A percentile compares a stretch with the other conserved stretches of the same genome.
Evolutionary conservation across 1,140 invertebrate genomes (phyloP).

Genomic region (Belonocnema kinseyi): DNA sequence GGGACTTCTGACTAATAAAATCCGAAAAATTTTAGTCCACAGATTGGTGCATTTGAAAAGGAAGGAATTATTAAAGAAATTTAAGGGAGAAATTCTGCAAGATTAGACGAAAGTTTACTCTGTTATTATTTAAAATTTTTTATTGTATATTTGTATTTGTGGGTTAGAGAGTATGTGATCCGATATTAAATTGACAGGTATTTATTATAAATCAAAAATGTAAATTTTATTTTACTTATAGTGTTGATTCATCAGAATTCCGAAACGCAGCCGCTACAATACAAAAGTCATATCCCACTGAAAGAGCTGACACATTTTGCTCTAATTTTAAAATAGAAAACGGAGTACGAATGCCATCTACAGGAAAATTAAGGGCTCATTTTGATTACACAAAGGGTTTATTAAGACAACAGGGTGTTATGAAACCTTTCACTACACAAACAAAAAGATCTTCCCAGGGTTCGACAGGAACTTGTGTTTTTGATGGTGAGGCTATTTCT

Average conservation of each 20-base stretch:
- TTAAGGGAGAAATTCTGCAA: neutral
- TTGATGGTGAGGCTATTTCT: neutral
- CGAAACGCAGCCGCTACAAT: neutral
- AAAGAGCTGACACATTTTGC: neutral
- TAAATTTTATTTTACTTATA: neutral
- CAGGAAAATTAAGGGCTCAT: neutral
- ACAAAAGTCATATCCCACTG: neutral
- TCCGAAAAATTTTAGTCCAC: constrained; percentile 8
- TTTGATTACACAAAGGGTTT: neutral
- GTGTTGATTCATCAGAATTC: neutral
- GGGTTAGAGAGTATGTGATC: no score
- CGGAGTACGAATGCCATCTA: neutral
- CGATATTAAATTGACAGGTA: no score
- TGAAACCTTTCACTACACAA: neutral
- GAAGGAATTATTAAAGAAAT: neutral
- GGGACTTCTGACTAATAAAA: neutral
- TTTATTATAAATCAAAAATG: no score
- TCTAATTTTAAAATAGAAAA: neutral
- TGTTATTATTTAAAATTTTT: neutral
- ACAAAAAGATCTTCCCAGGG: no score
- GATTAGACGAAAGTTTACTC: neutral
- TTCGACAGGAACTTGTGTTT: neutral
- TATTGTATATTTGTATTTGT: neutral
- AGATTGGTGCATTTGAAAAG: constrained; percentile 5
- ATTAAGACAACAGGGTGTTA: neutral